Base-by-base conservation (phyloP, 2,113 vertebrate species). In the Cyphomyrus discorhynchus region DNA sequence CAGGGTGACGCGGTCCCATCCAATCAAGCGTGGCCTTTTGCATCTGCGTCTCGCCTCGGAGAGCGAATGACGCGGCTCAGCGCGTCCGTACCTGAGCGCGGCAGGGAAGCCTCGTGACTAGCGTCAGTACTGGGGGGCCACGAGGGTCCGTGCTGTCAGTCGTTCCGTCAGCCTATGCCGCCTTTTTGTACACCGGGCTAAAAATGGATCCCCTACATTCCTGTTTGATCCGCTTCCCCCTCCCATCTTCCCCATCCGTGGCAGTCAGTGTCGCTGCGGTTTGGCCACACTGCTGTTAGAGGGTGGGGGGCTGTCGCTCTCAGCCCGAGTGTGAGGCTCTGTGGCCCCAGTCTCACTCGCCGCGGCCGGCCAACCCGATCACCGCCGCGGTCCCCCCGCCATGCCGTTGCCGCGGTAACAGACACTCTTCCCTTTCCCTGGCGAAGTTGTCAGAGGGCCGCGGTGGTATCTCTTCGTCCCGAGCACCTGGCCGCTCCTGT, bases 11-110 rank as follows among this genome's bases (percentile, higher is more conserved):
- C 91, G 90, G 92, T 93, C 94, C 93, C 92, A 94, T 94, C 94
- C 94, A 94, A 93, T 95, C 95, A 94, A 90, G 39, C 66, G 39
- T 86, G 45, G 74, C 74, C 88, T 83, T 85, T 90, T 88, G 70
- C 91, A 82, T 89, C 92, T 91, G 17, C n/a, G 94, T 93, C 93
- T 92, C 58, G 45, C 77, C 91, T 94, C 93, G 91, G 74, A 5
- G 93, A 92, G 90, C 92, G 93, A 92, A 94, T 92, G 62, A 86
- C 47, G 86, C 56, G 88, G 90, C 94, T 95, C 95, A 56, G 27
- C 39, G 31, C 21, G 8, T 62, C 24, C 56, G 24, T n/a, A n/a
- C 56, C 35, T 27, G 49, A 77, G 58, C 1, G 74, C 52, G 58
- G 11, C 17, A 24, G 50, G 52, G 7, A 58, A 11, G 52, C 86